Evolutionary conservation across 2,888 invertebrate genomes (phyloP), one percentile per base, ranked within the genome.

Genomic region (Merodon equestris): DNA sequence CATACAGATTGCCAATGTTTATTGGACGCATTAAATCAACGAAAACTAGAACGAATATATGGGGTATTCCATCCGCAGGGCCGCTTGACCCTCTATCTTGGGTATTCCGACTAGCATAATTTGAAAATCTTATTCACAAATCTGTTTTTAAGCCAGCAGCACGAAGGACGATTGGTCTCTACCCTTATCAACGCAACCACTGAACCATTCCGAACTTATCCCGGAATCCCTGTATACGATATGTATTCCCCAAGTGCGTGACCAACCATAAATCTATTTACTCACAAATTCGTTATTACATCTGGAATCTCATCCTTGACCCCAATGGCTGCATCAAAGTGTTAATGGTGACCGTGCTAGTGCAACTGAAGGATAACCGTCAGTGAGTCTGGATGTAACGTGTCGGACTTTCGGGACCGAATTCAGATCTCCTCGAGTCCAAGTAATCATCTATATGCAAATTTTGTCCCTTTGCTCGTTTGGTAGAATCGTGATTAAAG

Each of bases 1-100:
- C 64, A 58, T 56, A 19, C 68, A 79, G 68, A 79, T 79, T 73
- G 79, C 68, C 73, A 74, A 68, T 73, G 73, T 79, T 63, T 68
- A 67, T 58, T 58, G 63, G 68, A 63, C 73, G 58, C 73, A 68
- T 70, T 79, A 74, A 79, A 79, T 79, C 66, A 76, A 66, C 44
- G 40, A 57, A 61, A 27, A 61, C 36, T 47, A 17, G 47, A 40
- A 53, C 17, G 70, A 27, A 27, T 7, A 27, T 27, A 7, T 27
- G 27, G 27, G 7, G 7, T 27, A 27, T 27, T 27, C 7, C 27
- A 4, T 27, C 7, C 27, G 7, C 3, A 27, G 3, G 7, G 7
- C 27, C 27, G 27, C 27, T 27, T 27, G 27, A 27, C 2, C 2
- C 27, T 4, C 7, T 4, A 4, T 27, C 27, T 27, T 27, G 27